Conservation (phyloP, 1,140 invertebrate genomes). For the Piezodorus guildinii region DNA sequence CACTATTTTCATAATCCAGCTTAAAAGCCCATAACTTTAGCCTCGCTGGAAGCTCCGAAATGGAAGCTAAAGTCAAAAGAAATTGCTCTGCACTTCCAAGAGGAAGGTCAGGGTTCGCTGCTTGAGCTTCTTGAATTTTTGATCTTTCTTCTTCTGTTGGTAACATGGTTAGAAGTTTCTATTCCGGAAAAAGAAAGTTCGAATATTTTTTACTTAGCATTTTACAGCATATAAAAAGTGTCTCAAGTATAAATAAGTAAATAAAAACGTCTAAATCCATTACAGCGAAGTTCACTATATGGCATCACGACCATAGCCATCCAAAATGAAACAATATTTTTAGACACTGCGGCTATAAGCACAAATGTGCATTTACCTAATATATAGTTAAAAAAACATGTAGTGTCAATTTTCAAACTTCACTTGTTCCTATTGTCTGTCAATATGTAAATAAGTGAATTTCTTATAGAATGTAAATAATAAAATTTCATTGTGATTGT, state of each 20-base stretch:
- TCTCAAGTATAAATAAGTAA: background rate
- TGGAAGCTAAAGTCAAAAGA: conserved; percentile 86
- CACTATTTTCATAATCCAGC: conserved; percentile 92
- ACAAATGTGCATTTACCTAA: no score
- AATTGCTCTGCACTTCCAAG: conserved; percentile 97
- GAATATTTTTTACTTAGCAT: background rate
- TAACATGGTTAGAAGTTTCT: conserved; percentile 95
- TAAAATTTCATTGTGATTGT: no score
- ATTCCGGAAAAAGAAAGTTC: background rate
- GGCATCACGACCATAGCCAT: no score
- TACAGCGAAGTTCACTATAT: background rate
- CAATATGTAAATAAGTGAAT: no score
- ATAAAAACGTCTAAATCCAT: background rate
- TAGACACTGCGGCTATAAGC: no score
- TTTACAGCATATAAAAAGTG: background rate
- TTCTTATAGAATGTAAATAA: no score
- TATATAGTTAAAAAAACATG: no score
- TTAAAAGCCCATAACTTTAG: conserved; percentile 98
- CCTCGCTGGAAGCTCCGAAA: conserved; percentile 87
- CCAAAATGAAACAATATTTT: no score
- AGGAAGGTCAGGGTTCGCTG: conserved; percentile 86
- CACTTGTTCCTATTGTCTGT: no score
- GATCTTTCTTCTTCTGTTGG: conserved; percentile 93
- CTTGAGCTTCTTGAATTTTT: conserved; percentile 91
- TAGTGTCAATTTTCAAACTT: no score